These are phyloP conservation scores for Apteryx owenii DNA, from an alignment of 2,113 vertebrate genomes.

Conservation along the genomic window DNA sequence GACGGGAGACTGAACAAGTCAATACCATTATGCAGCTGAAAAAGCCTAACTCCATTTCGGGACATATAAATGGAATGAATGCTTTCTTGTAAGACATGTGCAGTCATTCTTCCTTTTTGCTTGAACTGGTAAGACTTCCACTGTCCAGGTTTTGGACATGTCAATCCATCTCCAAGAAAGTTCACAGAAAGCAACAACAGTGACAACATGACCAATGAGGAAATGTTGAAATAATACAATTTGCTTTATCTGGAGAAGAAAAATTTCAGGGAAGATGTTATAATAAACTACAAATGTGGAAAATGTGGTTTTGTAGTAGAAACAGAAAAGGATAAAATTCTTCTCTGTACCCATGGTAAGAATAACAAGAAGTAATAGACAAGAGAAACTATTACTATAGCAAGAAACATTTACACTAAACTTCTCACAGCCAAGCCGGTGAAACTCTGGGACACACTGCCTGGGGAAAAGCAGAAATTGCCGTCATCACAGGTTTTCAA, in stretches of 20 bases:
- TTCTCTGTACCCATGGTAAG: background rate
- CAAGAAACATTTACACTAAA: background rate
- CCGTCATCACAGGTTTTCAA: background rate
- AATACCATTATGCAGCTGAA: rapidly evolving
- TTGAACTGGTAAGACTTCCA: background rate
- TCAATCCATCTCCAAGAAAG: background rate
- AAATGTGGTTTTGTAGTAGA: background rate
- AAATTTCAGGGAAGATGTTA: background rate
- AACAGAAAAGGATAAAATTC: background rate
- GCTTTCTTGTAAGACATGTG: background rate
- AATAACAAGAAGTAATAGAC: background rate
- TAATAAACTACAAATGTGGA: background rate
- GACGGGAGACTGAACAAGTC: background rate
- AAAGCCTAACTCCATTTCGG: background rate
- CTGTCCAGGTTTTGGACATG: background rate
- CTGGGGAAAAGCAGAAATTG: background rate
- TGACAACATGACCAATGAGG: background rate
- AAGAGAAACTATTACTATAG: background rate
- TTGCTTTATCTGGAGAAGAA: background rate
- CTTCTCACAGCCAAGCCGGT: background rate
- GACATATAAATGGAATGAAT: rapidly evolving
- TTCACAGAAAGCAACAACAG: background rate
- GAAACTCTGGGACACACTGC: background rate
- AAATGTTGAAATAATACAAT: background rate
- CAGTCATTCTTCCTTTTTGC: background rate